Percentiles rank a stretch among this genome's conserved stretches.
Evolutionary conservation across 2,888 invertebrate species (phyloP).

Genomic region (Pandemis cinnamomeana): DNA sequence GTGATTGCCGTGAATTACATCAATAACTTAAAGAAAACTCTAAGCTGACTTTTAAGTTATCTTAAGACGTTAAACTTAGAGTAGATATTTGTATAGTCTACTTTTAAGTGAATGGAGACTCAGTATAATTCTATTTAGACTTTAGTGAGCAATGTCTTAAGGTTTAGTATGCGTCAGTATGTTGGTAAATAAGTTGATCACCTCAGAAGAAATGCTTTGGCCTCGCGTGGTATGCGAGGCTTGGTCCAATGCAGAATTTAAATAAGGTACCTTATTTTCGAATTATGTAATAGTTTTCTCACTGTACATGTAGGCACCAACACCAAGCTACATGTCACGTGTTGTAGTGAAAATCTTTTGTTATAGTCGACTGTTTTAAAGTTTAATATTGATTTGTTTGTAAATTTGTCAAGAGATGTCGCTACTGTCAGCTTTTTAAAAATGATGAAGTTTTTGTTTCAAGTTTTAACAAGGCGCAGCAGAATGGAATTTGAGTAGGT

Average conservation of each 20-base stretch:
- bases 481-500: no score
- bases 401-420: neutral
- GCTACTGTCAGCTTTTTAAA: neutral
- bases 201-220: conserved; percentile 74
- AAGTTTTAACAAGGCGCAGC: no score
- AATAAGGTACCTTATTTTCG: conserved; percentile 34
- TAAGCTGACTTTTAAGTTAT: conserved; percentile 24
- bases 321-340: neutral
- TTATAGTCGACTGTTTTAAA: neutral
- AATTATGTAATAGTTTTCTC: conserved; percentile 34
- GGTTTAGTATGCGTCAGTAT: conserved; percentile 47
- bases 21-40: conserved; percentile 13
- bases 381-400: neutral
- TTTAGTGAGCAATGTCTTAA: conserved; percentile 44
- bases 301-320: neutral
- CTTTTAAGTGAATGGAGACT: conserved; percentile 46
- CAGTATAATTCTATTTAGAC: conserved; percentile 28
- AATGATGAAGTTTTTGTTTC: no score
- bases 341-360: conserved; percentile 4
- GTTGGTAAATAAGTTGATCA: conserved; percentile 60
- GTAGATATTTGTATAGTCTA: conserved; percentile 49
- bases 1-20: conserved; percentile 38
- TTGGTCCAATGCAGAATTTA: conserved; percentile 53
- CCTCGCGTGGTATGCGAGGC: conserved; percentile 69
- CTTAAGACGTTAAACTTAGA: conserved; percentile 30